A percentile compares a stretch with the other conserved stretches of the same genome.
Evolutionary conservation across 2,797 vertebrate genomes (phyloP).

Genomic region (Anabacerthia variegaticeps): DNA sequence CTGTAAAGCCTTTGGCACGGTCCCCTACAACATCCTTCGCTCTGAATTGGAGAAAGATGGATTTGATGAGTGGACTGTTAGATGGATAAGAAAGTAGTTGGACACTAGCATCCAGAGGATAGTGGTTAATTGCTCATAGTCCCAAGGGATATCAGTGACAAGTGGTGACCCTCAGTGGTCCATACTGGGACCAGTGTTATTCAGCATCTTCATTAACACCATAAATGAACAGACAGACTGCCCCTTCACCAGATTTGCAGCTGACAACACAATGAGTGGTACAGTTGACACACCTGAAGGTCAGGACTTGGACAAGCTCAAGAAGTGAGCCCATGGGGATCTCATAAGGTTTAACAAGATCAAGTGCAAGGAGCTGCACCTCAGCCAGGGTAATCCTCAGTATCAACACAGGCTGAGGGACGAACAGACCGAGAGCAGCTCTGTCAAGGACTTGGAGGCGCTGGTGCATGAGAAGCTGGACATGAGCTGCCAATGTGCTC

Average conservation of each 20-base stretch:
- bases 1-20: neutral
- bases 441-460: rapidly evolving
- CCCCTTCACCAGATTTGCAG: neutral
- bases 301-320: neutral
- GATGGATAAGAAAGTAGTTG: neutral
- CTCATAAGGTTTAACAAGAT: neutral
- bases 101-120: neutral
- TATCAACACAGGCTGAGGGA: neutral
- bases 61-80: neutral
- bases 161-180: no score
- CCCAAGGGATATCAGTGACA: neutral
- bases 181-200: neutral
- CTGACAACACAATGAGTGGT: neutral
- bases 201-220: neutral
- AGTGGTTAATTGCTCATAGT: neutral
- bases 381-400: rapidly evolving
- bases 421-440: neutral
- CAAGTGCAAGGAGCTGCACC: neutral
- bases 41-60: neutral
- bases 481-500: rapidly evolving
- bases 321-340: neutral
- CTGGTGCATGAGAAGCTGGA: rapidly evolving
- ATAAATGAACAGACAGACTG: neutral
- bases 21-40: neutral
- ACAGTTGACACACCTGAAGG: neutral